phyloP scores from a whole-genome alignment of 2,888 invertebrate species.

The Onthophagus sagittarius region DNA sequence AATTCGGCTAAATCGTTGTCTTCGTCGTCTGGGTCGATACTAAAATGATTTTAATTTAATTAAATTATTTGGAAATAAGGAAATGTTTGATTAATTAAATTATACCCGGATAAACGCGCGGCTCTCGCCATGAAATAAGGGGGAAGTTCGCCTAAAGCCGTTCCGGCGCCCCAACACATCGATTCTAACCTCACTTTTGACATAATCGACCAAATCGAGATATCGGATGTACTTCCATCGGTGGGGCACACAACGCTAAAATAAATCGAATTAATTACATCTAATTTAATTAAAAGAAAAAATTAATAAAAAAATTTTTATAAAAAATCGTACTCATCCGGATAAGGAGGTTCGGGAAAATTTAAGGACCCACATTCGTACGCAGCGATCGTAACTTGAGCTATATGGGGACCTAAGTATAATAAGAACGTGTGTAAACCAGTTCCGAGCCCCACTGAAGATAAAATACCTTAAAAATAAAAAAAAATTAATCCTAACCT shows the following conservation, averaged over 20 bases:
- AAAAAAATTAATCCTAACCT: constrained; percentile 12
- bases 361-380: constrained; percentile 94
- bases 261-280: constrained; percentile 27
- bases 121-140: constrained; percentile 99
- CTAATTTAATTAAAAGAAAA: not conserved
- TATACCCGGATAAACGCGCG: constrained; percentile 64
- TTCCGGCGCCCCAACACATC: constrained; percentile 97
- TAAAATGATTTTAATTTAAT: constrained; percentile 42
- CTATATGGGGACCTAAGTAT: constrained; percentile 99
- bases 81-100: too few relatives aligned
- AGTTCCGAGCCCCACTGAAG: constrained; percentile 96
- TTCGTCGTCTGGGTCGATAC: constrained; percentile 54
- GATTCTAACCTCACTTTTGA: constrained; percentile 92
- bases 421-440: constrained; percentile 98
- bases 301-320: not conserved
- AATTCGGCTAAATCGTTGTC: constrained; percentile 73
- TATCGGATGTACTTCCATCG: constrained; percentile 60
- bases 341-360: constrained; percentile 98
- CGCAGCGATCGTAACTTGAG: constrained; percentile 94
- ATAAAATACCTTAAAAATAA: constrained; percentile 71
- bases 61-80: too few relatives aligned
- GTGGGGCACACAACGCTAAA: constrained; percentile 87
- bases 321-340: constrained; percentile 74
- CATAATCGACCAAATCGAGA: constrained; percentile 91
- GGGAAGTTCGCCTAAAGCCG: constrained; percentile 97